These are phyloP conservation scores for Epinotia nisella DNA, from an alignment of 2,888 invertebrate genomes.

Conservation along the genomic window DNA sequence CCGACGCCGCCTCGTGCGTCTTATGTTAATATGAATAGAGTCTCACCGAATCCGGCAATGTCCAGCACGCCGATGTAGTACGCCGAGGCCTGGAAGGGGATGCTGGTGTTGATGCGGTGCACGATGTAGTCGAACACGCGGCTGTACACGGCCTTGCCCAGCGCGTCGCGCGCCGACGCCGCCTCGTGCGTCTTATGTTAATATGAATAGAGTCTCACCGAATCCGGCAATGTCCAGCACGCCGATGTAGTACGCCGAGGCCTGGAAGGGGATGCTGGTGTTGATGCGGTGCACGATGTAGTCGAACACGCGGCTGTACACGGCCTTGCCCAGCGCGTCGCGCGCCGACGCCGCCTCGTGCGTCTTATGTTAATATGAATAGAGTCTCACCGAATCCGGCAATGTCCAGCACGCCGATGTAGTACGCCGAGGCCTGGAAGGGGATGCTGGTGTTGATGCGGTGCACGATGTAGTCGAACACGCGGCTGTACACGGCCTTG, in stretches of 20 bases:
- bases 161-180: conserved; percentile 96
- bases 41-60: too few species aligned
- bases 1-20: too few species aligned
- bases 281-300: conserved; percentile 97
- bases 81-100: conserved; percentile 96
- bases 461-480: conserved; percentile 98
- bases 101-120: conserved; percentile 95
- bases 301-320: conserved; percentile 98
- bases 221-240: conserved; percentile 99
- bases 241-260: conserved; percentile 97
- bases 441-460: conserved; percentile 98
- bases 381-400: too few species aligned
- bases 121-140: conserved; percentile 98
- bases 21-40: too few species aligned
- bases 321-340: conserved; percentile 98
- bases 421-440: conserved; percentile 95
- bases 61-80: conserved; percentile 98
- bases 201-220: too few species aligned
- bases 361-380: too few species aligned
- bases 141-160: conserved; percentile 98
- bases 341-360: conserved; percentile 95
- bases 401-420: conserved; percentile 98
- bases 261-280: conserved; percentile 97
- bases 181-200: too few species aligned
- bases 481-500: conserved; percentile 96